These are phyloP conservation scores for Folsomia candida DNA, from an alignment of 2,888 invertebrate genomes.

Conservation along the genomic window DNA sequence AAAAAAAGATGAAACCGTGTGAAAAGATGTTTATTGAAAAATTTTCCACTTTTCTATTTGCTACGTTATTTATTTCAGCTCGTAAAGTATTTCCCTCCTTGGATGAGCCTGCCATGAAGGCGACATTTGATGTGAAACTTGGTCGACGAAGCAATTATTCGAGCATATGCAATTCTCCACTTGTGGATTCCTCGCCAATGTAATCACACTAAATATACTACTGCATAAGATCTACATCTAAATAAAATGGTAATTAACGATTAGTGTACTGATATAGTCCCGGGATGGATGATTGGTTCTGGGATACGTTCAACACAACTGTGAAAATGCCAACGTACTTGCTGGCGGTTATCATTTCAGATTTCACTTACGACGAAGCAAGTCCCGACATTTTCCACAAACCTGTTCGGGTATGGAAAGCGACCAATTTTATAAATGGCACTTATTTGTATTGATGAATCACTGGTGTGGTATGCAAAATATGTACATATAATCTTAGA, in stretches of 20 bases:
- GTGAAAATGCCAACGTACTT: conserved; percentile 60
- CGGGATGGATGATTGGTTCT: conserved; percentile 52
- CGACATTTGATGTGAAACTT: conserved; percentile 30
- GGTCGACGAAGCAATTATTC: conserved; percentile 27
- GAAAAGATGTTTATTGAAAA: too few species aligned
- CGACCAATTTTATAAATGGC: not conserved
- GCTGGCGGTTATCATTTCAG: conserved; percentile 59
- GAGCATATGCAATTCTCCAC: conserved; percentile 23
- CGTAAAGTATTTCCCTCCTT: conserved; percentile 55
- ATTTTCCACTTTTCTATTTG: too few species aligned
- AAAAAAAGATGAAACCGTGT: too few species aligned
- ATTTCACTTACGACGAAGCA: conserved; percentile 53
- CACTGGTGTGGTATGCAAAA: not conserved
- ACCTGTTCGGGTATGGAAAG: conserved; percentile 42
- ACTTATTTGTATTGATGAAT: not conserved
- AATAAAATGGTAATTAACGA: not conserved
- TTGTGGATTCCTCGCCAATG: conserved; percentile 27
- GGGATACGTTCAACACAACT: conserved; percentile 54
- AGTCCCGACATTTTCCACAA: conserved; percentile 30
- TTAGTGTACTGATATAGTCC: conserved; percentile 16
- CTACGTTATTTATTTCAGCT: too few species aligned
- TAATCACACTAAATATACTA: too few species aligned
- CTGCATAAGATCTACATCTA: not conserved
- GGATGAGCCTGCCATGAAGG: conserved; percentile 52
- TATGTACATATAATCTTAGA: conserved; percentile 21